Conservation (phyloP, 2,113 vertebrate species). For the Forbesichthys agassizii region DNA sequence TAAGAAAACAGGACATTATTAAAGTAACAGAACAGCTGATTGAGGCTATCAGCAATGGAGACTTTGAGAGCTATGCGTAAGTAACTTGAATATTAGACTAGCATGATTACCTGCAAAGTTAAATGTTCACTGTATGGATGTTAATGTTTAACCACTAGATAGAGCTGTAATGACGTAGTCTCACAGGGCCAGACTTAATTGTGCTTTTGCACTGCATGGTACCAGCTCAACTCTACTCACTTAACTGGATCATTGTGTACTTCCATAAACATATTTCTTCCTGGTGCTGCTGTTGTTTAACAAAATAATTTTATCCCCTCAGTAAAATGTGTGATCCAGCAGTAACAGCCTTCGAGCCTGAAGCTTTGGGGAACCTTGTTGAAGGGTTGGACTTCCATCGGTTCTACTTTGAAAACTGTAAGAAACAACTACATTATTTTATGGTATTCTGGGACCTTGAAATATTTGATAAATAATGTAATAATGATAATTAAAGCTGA, state of each 20-base stretch:
- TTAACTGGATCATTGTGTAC: no score
- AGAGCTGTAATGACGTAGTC: no score
- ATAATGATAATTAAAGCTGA: no score
- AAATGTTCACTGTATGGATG: no score
- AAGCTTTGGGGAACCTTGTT: slow-evolving; percentile 95
- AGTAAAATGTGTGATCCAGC: slow-evolving; percentile 99
- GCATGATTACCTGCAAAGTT: no score
- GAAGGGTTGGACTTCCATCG: slow-evolving; percentile 98
- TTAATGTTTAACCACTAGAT: no score
- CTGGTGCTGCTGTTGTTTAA: no score
- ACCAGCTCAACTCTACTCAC: no score
- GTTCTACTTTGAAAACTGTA: slow-evolving; percentile 99
- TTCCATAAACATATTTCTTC: no score
- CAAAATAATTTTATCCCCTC: slow-evolving; percentile 12
- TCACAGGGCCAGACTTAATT: no score
- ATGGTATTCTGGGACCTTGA: background rate
- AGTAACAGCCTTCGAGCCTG: slow-evolving; percentile 95
- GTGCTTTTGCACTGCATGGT: no score
- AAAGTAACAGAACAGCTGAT: slow-evolving; percentile 94
- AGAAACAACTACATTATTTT: slow-evolving; percentile 23
- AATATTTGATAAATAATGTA: no score
- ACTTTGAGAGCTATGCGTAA: slow-evolving; percentile 93
- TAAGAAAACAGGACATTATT: slow-evolving; percentile 92
- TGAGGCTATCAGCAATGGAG: slow-evolving; percentile 94
- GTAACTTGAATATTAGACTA: slow-evolving; percentile 45